phyloP scores from a whole-genome alignment of 2,888 invertebrate species.

The Melangyna quadrimaculata region DNA sequence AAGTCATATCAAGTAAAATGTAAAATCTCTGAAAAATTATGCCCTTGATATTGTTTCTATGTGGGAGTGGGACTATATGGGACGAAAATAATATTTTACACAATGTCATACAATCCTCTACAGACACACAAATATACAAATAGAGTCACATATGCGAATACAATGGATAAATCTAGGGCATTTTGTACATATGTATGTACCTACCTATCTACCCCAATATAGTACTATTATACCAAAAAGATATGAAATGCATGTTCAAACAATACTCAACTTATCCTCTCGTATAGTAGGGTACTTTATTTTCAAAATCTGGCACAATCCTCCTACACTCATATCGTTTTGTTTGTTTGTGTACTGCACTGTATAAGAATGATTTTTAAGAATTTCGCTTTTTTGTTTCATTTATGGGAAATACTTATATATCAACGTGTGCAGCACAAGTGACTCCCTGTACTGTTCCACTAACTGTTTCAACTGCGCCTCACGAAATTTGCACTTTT shows the following conservation, averaged over 20 bases:
- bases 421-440: not conserved
- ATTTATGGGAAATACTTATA: slow-evolving; percentile 43
- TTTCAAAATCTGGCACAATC: slow-evolving; percentile 57
- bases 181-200: too few relatives aligned
- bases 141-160: not conserved
- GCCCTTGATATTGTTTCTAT: not conserved
- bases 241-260: slow-evolving; percentile 26
- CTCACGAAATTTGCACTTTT: slow-evolving; percentile 44
- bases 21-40: not conserved
- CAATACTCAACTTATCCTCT: not conserved
- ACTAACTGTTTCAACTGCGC: slow-evolving; percentile 48
- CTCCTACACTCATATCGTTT: slow-evolving; percentile 15
- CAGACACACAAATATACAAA: not conserved
- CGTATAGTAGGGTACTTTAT: slow-evolving; percentile 1
- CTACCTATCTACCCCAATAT: not conserved
- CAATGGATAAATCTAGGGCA: slow-evolving; percentile 36
- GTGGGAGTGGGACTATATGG: not conserved
- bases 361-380: slow-evolving; percentile 6
- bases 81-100: not conserved
- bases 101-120: slow-evolving; percentile 2
- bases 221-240: not conserved
- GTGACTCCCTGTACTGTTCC: not conserved
- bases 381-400: slow-evolving; percentile 20
- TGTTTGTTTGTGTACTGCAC: slow-evolving; percentile 53
- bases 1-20: not conserved